These are phyloP conservation scores for Poecilia gillii DNA, from an alignment of 2,797 vertebrate species.

Conservation along the genomic window DNA sequence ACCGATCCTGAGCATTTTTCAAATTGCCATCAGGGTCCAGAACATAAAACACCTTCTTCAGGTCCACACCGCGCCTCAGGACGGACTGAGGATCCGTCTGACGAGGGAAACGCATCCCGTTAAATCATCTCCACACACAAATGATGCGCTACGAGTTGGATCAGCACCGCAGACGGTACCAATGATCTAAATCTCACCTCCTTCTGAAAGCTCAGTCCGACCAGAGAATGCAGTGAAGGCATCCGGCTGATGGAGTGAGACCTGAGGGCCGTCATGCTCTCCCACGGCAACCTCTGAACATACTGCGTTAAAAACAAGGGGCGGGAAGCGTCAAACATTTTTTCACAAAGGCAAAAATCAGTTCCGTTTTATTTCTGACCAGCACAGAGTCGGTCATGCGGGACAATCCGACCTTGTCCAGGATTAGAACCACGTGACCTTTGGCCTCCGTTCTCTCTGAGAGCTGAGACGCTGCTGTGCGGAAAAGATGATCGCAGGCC, in stretches of 20 bases:
- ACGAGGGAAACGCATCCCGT: slow-evolving; percentile 5
- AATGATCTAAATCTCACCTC: slow-evolving; percentile 71
- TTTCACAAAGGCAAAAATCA: background rate
- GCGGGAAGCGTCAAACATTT: slow-evolving; percentile 1
- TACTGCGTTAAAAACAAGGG: slow-evolving; percentile 73
- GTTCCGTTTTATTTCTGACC: background rate
- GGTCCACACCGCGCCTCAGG: slow-evolving; percentile 83
- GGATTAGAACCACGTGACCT: slow-evolving; percentile 86
- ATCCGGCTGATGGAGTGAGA: slow-evolving; percentile 85
- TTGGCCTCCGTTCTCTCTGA: slow-evolving; percentile 42
- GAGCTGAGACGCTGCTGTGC: slow-evolving; percentile 65
- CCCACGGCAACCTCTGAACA: slow-evolving; percentile 94
- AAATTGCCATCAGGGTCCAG: slow-evolving; percentile 92
- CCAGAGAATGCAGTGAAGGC: slow-evolving; percentile 88
- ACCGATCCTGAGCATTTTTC: slow-evolving; percentile 83
- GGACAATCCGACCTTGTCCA: slow-evolving; percentile 86
- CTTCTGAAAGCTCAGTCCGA: slow-evolving; percentile 82
- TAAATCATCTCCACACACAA: background rate
- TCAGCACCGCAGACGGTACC: background rate
- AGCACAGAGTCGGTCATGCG: background rate
- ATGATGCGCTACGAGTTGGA: background rate
- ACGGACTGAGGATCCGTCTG: slow-evolving; percentile 74
- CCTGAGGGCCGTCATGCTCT: slow-evolving; percentile 84
- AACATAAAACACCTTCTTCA: slow-evolving; percentile 86
- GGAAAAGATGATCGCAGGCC: slow-evolving; percentile 77